Evolutionary conservation across 2,888 invertebrate genomes (phyloP), one percentile per base, ranked within the genome.

Genomic region (Troilus luridus): DNA sequence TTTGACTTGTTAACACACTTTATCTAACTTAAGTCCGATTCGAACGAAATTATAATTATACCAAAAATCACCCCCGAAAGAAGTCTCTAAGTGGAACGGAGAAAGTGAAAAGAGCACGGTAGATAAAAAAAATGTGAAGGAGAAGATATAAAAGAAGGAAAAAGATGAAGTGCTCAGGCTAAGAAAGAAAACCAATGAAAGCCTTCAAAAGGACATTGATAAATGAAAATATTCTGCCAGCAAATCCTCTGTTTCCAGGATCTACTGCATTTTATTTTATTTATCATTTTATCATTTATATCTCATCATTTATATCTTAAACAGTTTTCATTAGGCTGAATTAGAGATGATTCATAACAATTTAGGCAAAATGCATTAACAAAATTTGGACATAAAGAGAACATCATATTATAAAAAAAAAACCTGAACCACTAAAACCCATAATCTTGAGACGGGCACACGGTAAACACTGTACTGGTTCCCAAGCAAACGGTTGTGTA

Each of bases 181-280:
- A 19, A 41, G 72, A 77, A 77, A 85, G 56, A n/a, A 85, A 85
- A 85, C 56, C 56, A 85, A 85, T 85, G 85, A 85, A 85, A 85
- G 56, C 85, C 12, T 85, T 56, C 85, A 85, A 85, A 85, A 85
- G 17, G 56, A n/a, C 85, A n/a, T 85, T 85, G 85, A 85, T 85
- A 58, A 85, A 85, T 58, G 85, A 85, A 56, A 21, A n/a, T 11
- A 21, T 56, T 56, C 56, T 85, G 54, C n/a, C n/a, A 85, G 85
- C 21, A 85, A 85, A 56, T 85, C 56, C 11, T n/a, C 56, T 8
- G 27, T 8, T 77, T 19, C 72, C 11, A 77, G 27, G 0, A 77
- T 41, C 72, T 77, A 77, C 24, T 67, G 17, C 62, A 41, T 64
- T 64, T 64, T 9, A 41, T 77, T 7, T 77, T 2, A 12, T 77